Evolutionary conservation across 2,888 invertebrate species (phyloP).

Genomic region (Cecidostiba fungosa): DNA sequence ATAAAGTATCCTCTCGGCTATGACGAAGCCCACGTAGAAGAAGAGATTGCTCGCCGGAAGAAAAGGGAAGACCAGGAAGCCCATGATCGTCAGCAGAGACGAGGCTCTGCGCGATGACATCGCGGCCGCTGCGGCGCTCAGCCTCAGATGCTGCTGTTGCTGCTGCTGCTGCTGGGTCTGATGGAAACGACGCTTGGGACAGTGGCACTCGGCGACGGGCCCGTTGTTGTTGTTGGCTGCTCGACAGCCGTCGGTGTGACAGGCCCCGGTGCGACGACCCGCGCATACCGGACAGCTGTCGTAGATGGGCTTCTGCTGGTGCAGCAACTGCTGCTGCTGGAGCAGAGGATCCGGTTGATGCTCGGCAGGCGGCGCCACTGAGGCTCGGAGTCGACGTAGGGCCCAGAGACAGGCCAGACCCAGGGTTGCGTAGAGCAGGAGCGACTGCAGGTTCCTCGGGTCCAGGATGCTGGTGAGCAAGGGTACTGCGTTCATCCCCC

Average conservation of each 20-base stretch:
- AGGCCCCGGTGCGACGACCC: slow-evolving; percentile 85
- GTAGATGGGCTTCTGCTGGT: slow-evolving; percentile 68
- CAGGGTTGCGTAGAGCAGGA: slow-evolving; percentile 86
- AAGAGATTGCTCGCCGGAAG: slow-evolving; percentile 97
- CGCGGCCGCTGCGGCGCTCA: not conserved
- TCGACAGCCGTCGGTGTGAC: slow-evolving; percentile 87
- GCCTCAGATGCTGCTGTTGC: not conserved
- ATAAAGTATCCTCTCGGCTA: slow-evolving; percentile 97
- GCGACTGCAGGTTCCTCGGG: slow-evolving; percentile 88
- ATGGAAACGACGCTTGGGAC: slow-evolving; percentile 72
- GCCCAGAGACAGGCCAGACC: slow-evolving; percentile 73
- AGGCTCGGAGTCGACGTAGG: slow-evolving; percentile 66
- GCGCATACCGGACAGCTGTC: slow-evolving; percentile 86
- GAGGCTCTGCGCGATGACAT: slow-evolving; percentile 58
- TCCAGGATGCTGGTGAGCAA: slow-evolving; percentile 90
- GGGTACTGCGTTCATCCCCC: slow-evolving; percentile 99
- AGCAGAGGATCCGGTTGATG: not conserved
- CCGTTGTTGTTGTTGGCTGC: slow-evolving; percentile 87
- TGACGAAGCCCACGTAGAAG: slow-evolving; percentile 99
- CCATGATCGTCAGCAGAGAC: slow-evolving; percentile 69
- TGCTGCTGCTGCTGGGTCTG: not conserved
- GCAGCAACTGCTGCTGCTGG: not conserved
- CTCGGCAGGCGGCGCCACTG: not conserved
- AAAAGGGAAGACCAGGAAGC: slow-evolving; percentile 94
- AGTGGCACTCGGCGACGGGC: slow-evolving; percentile 80